A percentile compares a stretch with the other conserved stretches of the same genome.
These are phyloP conservation scores for Choristoneura rosaceana DNA, from an alignment of 2,888 invertebrate genomes.

Conservation along the genomic window DNA sequence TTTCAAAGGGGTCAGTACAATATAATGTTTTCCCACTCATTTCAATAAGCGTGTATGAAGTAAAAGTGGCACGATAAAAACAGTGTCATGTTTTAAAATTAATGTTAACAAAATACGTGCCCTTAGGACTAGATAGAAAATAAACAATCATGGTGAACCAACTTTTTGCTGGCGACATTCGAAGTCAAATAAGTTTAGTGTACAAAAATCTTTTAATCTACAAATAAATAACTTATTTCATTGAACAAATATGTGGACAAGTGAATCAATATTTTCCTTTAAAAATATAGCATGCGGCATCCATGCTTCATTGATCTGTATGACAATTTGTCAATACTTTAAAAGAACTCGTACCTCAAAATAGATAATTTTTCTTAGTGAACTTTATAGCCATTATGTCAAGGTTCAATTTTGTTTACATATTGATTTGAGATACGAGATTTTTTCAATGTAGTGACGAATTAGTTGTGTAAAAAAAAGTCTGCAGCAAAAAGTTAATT, in stretches of 20 bases:
- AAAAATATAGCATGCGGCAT: not conserved
- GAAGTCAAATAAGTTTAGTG: not conserved
- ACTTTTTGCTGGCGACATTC: not conserved
- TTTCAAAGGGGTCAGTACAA: too few species aligned
- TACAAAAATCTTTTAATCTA: too few species aligned
- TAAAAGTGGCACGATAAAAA: conserved; percentile 24
- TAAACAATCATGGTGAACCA: conserved; percentile 2
- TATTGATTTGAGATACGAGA: too few species aligned
- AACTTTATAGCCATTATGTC: too few species aligned
- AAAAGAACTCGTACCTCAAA: too few species aligned
- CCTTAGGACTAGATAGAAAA: conserved; percentile 47
- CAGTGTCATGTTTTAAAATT: conserved; percentile 42
- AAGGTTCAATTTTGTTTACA: too few species aligned
- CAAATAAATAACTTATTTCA: not conserved
- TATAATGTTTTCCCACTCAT: not conserved
- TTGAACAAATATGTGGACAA: not conserved
- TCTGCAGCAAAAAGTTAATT: not conserved
- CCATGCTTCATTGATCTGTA: not conserved
- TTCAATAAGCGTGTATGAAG: not conserved
- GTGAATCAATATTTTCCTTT: not conserved
- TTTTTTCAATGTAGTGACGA: too few species aligned
- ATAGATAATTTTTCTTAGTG: too few species aligned
- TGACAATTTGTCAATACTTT: not conserved
- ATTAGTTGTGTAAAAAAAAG: not conserved
- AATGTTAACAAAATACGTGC: conserved; percentile 27